Evolutionary conservation across 2,113 vertebrate genomes (phyloP).

Genomic region (Podilymbus podiceps): DNA sequence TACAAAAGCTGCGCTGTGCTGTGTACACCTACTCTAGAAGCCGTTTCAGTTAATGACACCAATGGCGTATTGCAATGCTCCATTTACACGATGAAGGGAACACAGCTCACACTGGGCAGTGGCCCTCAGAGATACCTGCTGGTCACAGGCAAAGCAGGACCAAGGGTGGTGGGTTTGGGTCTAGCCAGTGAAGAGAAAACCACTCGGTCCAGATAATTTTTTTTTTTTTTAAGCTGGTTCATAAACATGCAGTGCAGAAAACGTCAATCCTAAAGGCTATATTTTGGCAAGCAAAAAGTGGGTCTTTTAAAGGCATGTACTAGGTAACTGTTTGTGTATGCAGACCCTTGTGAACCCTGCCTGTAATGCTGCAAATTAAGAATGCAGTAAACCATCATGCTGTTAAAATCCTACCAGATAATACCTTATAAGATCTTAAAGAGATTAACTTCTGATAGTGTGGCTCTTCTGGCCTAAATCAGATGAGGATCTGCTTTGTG

Average conservation of each 20-base stretch:
- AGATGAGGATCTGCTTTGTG: background rate
- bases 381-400: background rate
- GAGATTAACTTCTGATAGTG: background rate
- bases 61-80: background rate
- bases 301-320: background rate
- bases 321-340: background rate
- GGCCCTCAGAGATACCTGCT: background rate
- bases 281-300: background rate
- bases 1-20: background rate
- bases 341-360: background rate
- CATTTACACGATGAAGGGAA: background rate
- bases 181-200: background rate
- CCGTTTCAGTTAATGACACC: background rate
- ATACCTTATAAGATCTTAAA: background rate
- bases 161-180: background rate
- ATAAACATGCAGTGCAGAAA: background rate
- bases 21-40: background rate
- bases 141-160: background rate
- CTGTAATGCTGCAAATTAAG: background rate
- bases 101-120: fast-evolving
- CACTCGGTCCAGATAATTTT: background rate
- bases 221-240: background rate
- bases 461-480: background rate
- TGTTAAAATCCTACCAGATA: background rate
- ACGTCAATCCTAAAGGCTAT: background rate